Evolutionary conservation across 2,888 invertebrate species (phyloP).

Genomic region (Ypsolopha scabrella): DNA sequence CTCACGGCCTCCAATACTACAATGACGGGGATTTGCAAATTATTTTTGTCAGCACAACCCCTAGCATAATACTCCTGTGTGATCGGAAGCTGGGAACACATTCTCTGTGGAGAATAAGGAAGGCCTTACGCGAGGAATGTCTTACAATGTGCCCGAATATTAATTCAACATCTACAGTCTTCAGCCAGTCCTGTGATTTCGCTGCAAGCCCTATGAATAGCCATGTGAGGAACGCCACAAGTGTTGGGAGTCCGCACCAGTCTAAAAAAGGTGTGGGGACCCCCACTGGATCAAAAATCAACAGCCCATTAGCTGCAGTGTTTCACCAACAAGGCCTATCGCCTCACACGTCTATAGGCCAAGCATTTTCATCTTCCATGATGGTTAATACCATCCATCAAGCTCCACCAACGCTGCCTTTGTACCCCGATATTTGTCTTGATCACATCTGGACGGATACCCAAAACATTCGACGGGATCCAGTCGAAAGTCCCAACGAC

Average conservation of each 20-base stretch:
- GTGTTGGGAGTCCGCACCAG: conserved; percentile 48
- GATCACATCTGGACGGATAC: conserved; percentile 93
- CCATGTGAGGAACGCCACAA: conserved; percentile 35
- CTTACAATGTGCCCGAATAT: conserved; percentile 68
- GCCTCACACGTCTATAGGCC: conserved; percentile 56
- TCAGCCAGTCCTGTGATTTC: conserved; percentile 56
- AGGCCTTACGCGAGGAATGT: conserved; percentile 80
- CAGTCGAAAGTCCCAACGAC: conserved; percentile 38
- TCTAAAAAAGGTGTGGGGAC: conserved; percentile 38
- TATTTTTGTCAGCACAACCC: conserved; percentile 80
- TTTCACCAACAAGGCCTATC: conserved; percentile 60
- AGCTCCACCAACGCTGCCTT: conserved; percentile 72
- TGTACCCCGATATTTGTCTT: conserved; percentile 88
- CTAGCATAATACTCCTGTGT: conserved; percentile 85
- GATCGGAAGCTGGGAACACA: conserved; percentile 83
- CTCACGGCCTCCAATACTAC: conserved; percentile 68
- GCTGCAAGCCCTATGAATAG: conserved; percentile 52
- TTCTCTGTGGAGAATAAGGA: conserved; percentile 84
- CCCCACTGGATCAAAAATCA: conserved; percentile 41
- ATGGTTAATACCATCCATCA: conserved; percentile 57
- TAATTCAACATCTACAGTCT: conserved; percentile 44
- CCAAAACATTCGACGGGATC: conserved; percentile 41
- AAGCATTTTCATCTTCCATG: conserved; percentile 56
- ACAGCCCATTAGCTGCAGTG: conserved; percentile 58
- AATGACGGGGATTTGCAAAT: conserved; percentile 76